A percentile compares a stretch with the other conserved stretches of the same genome.
phyloP scores from a whole-genome alignment of 2,797 vertebrate genomes.

The Hypotaenidia okinawae region DNA sequence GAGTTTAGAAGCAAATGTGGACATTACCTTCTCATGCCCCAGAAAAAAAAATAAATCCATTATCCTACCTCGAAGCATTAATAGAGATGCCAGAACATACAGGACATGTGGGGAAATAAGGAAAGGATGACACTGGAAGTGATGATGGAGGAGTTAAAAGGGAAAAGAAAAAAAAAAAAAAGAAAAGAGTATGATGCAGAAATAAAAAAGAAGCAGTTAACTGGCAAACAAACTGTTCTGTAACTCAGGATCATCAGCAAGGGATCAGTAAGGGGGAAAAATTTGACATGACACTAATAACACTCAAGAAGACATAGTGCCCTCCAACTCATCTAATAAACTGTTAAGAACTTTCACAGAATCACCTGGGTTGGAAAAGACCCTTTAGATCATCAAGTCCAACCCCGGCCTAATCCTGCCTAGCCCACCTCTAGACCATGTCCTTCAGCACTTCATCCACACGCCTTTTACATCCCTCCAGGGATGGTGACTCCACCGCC shows the following conservation, averaged over 20 bases:
- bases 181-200: not conserved
- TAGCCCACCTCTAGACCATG: too few species aligned
- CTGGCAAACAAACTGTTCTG: not conserved
- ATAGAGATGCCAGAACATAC: not conserved
- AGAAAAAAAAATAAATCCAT: not conserved
- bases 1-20: not conserved
- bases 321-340: not conserved
- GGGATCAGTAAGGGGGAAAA: not conserved
- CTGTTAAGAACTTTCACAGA: not conserved
- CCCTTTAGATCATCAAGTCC: too few species aligned
- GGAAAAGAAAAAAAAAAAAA: not conserved
- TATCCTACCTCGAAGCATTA: not conserved
- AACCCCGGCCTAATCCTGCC: too few species aligned
- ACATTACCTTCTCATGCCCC: not conserved
- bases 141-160: not conserved
- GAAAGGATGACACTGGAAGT: not conserved
- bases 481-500: too few species aligned
- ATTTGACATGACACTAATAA: not conserved
- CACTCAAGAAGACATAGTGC: rapidly evolving
- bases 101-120: not conserved
- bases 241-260: not conserved
- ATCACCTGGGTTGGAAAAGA: too few species aligned
- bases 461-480: too few species aligned
- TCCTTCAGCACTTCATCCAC: too few species aligned
- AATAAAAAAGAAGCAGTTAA: not conserved